phyloP scores from a whole-genome alignment of 23 tunicate genomes.

The Ascidia mentula region DNA sequence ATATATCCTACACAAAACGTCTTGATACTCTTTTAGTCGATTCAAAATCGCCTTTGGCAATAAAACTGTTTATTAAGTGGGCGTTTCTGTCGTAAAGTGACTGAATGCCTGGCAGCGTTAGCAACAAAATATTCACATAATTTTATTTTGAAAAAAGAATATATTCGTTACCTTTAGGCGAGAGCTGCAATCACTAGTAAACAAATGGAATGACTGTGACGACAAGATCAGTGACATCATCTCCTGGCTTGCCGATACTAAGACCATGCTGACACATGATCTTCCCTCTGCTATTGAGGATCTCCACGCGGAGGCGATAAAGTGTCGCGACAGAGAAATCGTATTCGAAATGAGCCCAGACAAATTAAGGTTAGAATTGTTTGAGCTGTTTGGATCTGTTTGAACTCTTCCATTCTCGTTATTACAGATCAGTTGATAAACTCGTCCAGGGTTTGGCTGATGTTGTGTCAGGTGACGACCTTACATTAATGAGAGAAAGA shows the following conservation, averaged over 20 bases:
- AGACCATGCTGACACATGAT: constrained; percentile 3
- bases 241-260: constrained; percentile 41
- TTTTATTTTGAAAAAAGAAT: too few species aligned
- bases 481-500: constrained; percentile 29
- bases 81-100: too few species aligned
- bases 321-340: constrained; percentile 58
- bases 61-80: too few species aligned
- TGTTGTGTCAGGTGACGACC: constrained; percentile 28
- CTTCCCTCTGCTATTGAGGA: constrained; percentile 17
- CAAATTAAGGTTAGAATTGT: constrained; percentile 14
- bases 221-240: constrained; percentile 41
- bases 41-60: too few species aligned
- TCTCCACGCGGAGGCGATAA: constrained; percentile 68
- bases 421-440: constrained; percentile 15
- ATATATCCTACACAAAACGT: too few species aligned
- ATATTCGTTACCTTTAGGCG: constrained; percentile 29
- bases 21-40: too few species aligned
- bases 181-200: constrained; percentile 12
- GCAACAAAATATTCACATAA: too few species aligned
- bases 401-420: background rate
- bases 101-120: too few species aligned
- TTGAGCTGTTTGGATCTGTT: background rate
- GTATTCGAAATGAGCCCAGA: constrained; percentile 71
- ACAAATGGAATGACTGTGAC: constrained; percentile 43
- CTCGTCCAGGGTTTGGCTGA: constrained; percentile 14